phyloP scores from a whole-genome alignment of 2,113 vertebrate genomes.

The Nerophis lumbriciformis region DNA sequence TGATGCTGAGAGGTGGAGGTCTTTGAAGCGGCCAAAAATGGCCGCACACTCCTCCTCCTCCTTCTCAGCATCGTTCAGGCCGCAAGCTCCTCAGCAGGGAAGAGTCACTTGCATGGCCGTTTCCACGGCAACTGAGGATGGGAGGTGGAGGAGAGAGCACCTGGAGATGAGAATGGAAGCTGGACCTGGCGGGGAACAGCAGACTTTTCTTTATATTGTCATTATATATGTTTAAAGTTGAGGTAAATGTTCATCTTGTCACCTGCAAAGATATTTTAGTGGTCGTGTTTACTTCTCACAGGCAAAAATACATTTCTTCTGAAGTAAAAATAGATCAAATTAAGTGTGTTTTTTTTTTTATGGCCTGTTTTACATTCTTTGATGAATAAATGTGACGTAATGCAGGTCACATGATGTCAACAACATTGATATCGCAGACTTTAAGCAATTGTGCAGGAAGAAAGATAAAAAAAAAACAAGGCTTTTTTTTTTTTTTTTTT shows the following conservation, averaged over 20 bases:
- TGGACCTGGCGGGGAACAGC: no score
- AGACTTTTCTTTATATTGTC: no score
- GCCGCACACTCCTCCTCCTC: constrained; percentile 12
- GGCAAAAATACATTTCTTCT: neutral
- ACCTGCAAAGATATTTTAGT: no score
- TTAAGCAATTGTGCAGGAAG: neutral
- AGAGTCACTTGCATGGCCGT: constrained; percentile 68
- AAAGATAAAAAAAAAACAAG: neutral
- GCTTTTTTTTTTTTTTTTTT: no score
- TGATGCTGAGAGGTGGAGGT: accelerated
- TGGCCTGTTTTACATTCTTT: neutral
- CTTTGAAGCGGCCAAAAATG: constrained; percentile 30
- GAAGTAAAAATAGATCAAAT: neutral
- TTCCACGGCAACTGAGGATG: constrained; percentile 81
- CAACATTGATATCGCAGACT: no score
- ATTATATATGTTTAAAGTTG: no score
- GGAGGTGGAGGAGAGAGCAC: constrained; percentile 76
- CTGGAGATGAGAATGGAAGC: constrained; percentile 44
- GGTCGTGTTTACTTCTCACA: neutral
- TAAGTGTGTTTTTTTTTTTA: neutral
- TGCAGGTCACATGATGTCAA: no score
- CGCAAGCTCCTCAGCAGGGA: constrained; percentile 64
- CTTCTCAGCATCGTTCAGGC: constrained; percentile 19
- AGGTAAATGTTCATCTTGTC: no score
- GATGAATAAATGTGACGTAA: no score